Percentiles rank a stretch among this genome's conserved stretches.
Conservation (phyloP, 2,888 invertebrate genomes). For the Crossocerus cetratus region DNA sequence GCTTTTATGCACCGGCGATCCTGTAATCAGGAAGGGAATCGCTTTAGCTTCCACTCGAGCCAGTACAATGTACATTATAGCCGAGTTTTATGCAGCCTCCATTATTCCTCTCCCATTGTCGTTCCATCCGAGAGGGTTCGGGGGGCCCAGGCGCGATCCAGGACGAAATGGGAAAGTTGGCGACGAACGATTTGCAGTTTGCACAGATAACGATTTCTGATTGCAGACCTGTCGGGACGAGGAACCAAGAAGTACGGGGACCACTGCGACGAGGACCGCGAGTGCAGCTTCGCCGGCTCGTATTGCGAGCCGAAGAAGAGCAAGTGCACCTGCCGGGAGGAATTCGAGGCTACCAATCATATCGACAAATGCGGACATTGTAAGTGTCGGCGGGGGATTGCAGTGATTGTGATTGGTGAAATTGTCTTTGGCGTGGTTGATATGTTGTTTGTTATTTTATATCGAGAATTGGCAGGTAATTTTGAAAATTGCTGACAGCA, state of each 20-base stretch:
- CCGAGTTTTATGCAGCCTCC: too few species aligned
- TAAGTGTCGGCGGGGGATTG: too few species aligned
- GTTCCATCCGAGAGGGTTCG: too few species aligned
- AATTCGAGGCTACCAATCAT: conserved; percentile 88
- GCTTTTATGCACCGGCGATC: conserved; percentile 51
- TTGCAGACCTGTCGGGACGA: conserved; percentile 79
- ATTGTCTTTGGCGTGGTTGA: neutral
- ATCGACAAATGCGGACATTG: conserved; percentile 91
- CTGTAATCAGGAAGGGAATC: conserved; percentile 50
- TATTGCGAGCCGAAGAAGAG: conserved; percentile 84
- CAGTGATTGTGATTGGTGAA: too few species aligned
- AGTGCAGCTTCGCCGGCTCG: conserved; percentile 87
- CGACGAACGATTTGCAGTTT: too few species aligned
- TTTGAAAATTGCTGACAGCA: too few species aligned
- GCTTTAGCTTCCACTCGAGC: conserved; percentile 23
- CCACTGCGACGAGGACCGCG: conserved; percentile 83
- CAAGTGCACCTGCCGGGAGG: conserved; percentile 86
- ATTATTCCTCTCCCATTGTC: too few species aligned
- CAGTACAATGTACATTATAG: too few species aligned
- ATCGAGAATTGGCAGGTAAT: neutral
- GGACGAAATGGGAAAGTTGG: too few species aligned
- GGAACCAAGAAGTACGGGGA: conserved; percentile 87
- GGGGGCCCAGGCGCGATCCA: too few species aligned
- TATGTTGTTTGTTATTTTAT: conserved; percentile 19
- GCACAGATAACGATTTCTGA: conserved; percentile 18